A percentile compares a stretch with the other conserved stretches of the same genome.
These are phyloP conservation scores for Lasius fuliginosus DNA, from an alignment of 2,888 invertebrate genomes.

Conservation along the genomic window DNA sequence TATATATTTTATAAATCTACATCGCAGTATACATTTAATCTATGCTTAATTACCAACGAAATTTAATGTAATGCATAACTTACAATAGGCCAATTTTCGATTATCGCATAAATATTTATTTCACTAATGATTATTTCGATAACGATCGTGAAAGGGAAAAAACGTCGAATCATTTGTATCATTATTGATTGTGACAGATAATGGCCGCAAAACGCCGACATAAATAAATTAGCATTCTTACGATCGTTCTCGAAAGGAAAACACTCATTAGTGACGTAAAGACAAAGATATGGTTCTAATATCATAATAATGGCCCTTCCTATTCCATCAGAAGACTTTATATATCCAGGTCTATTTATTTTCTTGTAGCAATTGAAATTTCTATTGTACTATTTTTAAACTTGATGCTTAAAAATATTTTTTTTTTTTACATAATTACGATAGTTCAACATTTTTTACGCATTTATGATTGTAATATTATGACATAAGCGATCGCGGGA, in stretches of 20 bases:
- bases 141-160: background rate
- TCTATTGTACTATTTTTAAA: background rate
- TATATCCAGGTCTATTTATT: background rate
- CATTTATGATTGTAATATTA: constrained; percentile 1
- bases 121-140: background rate
- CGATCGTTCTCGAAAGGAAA: background rate
- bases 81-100: background rate
- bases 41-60: background rate
- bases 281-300: background rate
- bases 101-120: background rate
- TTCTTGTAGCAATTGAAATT: background rate
- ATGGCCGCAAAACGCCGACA: background rate
- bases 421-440: background rate
- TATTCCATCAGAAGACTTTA: background rate
- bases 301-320: background rate
- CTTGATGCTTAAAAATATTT: background rate
- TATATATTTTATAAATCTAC: background rate
- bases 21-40: background rate
- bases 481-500: background rate
- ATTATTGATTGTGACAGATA: background rate
- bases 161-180: background rate
- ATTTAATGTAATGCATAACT: background rate
- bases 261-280: background rate
- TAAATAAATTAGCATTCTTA: background rate
- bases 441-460: background rate